Base-by-base conservation (phyloP, 2,113 vertebrate species). In the Tragelaphus imberbis region DNA sequence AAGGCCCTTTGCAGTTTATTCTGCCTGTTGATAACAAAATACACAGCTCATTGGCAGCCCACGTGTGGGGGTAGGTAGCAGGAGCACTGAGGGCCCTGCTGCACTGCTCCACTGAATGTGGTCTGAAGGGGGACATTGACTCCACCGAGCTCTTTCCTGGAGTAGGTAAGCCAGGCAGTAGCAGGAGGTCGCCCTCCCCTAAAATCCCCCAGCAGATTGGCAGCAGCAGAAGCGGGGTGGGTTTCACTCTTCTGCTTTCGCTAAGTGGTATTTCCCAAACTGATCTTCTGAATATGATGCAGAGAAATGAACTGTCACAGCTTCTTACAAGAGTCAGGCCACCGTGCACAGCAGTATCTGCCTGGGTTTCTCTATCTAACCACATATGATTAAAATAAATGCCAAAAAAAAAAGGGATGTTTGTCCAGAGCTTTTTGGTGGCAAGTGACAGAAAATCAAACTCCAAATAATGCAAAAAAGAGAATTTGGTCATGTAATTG, bases 391-490 rank as follows among this genome's bases (percentile, higher is more conserved):
- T 25, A 16, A 84, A 90, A 85, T 28, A 63, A 92, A 82, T 53
- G 30, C 49, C 4, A 44, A 7, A 80, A 55, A 14, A 28, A 23
- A 36, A 40, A 4, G 1, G 10, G 47, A 28, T 81, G 23, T n/a
- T 93, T 81, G 9, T 63, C 44, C 13, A 71, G 91, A 63, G 33
- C 19, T 47, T 77, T 36, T 58, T 47, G 40, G 59, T 92, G 80
- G 77, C 40, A 51, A 86, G 79, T 89, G 40, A 95, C 63, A 93
- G 71, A 90, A 94, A 90, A 82, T 14, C 36, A 85, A 88, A 58
- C 33, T 30, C 49, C 88, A 87, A 71, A 63, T 51, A 7, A 23
- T 79, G 7, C 40, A 40, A 65, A 47, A 80, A 80, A 49, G 36
- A 19, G 8, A 56, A 84, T 71, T 94, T 23, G 58, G 23, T 82